A percentile compares a stretch with the other conserved stretches of the same genome.
phyloP scores from a whole-genome alignment of 2,888 invertebrate genomes.

The Buathra laborator region DNA sequence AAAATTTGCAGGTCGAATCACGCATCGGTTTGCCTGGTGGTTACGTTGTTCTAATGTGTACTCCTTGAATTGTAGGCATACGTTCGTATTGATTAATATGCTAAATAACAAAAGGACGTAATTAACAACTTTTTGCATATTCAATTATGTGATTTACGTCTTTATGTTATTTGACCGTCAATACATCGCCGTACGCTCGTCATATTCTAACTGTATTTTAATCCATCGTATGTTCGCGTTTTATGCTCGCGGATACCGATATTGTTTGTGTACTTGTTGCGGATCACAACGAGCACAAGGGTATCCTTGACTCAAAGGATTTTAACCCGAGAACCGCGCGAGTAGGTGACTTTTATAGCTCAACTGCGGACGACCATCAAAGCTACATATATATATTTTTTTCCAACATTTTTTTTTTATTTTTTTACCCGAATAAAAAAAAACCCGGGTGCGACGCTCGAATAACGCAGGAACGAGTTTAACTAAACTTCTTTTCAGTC shows the following conservation, averaged over 20 bases:
- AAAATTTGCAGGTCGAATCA: not conserved
- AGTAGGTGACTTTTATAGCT: not conserved
- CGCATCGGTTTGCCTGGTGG: not conserved
- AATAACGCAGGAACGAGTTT: not conserved
- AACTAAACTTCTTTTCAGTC: not conserved
- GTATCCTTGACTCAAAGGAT: constrained; percentile 2
- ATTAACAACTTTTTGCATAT: not conserved
- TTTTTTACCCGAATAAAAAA: not conserved
- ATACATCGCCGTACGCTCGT: not conserved
- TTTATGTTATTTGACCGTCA: not conserved
- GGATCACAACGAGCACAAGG: not conserved
- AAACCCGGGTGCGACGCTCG: not conserved
- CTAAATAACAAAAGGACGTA: not conserved
- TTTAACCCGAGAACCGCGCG: not conserved
- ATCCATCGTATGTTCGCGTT: constrained; percentile 6
- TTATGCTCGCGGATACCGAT: not conserved
- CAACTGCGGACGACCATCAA: not conserved
- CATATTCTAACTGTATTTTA: not conserved
- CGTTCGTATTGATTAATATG: not conserved
- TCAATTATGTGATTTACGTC: not conserved
- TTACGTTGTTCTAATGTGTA: not conserved
- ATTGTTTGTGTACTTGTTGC: not conserved
- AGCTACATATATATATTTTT: not conserved
- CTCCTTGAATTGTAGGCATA: not conserved
- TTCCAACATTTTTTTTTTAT: not conserved